Percentiles rank a stretch among this genome's conserved stretches.
These are phyloP conservation scores for Frankliniella fusca DNA, from an alignment of 2,888 invertebrate genomes.

Conservation along the genomic window DNA sequence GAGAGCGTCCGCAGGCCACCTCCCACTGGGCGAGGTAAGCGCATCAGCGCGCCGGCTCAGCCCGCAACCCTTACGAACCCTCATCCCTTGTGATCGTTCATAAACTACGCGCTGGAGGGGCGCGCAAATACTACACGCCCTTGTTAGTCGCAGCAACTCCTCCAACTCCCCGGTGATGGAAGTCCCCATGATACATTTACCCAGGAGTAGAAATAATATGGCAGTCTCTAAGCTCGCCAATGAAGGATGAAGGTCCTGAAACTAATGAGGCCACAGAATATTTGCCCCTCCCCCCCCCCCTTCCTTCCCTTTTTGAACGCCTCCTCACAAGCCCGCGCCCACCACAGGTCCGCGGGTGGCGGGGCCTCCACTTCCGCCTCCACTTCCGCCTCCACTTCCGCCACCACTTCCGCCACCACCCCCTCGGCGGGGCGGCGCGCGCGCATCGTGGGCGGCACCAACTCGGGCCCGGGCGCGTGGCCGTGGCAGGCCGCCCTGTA, in stretches of 20 bases:
- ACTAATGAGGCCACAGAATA: neutral
- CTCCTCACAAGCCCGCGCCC: too few species aligned
- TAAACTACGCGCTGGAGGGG: too few species aligned
- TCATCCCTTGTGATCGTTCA: too few species aligned
- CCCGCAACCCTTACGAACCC: neutral
- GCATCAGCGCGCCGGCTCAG: too few species aligned
- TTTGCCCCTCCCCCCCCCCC: neutral
- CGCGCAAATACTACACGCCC: too few species aligned
- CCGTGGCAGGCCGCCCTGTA: conserved; percentile 84
- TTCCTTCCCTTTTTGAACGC: neutral
- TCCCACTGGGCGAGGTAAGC: conserved; percentile 64
- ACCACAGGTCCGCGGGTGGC: neutral
- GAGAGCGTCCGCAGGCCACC: conserved; percentile 62
- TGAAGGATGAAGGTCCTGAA: neutral
- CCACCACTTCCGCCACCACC: neutral
- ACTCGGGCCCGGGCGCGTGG: conserved; percentile 72
- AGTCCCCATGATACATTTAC: too few species aligned
- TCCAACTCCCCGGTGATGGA: too few species aligned
- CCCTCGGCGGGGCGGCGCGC: conserved; percentile 41
- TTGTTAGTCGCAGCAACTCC: too few species aligned
- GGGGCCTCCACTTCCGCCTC: neutral
- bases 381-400: too few species aligned
- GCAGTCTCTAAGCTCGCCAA: too few species aligned
- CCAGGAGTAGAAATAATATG: too few species aligned
- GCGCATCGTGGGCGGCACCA: conserved; percentile 77